Evolutionary conservation across 2,797 vertebrate species (phyloP).

Genomic region (Steatocranus sp.): DNA sequence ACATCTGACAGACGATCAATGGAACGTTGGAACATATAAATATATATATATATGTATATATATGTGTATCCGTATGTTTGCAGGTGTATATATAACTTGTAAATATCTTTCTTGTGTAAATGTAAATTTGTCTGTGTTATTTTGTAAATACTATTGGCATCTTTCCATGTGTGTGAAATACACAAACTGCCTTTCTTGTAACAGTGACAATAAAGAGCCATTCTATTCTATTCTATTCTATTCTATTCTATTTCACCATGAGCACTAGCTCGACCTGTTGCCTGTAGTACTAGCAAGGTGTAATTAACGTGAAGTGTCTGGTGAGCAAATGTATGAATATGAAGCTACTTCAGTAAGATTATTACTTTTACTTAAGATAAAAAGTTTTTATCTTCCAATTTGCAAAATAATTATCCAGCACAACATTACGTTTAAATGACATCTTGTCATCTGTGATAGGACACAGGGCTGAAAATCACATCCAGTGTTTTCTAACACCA

Average conservation of each 20-base stretch:
- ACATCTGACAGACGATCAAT: too few species aligned
- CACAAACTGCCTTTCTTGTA: not conserved
- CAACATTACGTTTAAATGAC: not conserved
- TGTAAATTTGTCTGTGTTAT: not conserved
- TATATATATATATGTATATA: too few species aligned
- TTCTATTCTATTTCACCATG: not conserved
- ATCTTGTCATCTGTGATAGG: fast-evolving
- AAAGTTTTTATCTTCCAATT: not conserved
- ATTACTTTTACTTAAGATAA: not conserved
- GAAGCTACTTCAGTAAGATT: not conserved
- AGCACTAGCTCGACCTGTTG: not conserved
- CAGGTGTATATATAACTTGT: not conserved
- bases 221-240: too few species aligned
- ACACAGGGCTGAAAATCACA: not conserved
- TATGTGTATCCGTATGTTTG: not conserved
- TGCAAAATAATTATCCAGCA: not conserved
- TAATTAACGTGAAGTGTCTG: not conserved
- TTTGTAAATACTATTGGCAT: not conserved
- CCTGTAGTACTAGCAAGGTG: not conserved
- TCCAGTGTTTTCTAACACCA: not conserved
- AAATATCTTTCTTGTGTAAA: not conserved
- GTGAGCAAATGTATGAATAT: not conserved
- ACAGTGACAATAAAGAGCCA: not conserved
- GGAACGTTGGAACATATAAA: too few species aligned
- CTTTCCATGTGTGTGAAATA: not conserved